These are phyloP conservation scores for Operophtera brumata DNA, from an alignment of 2,888 invertebrate species.

Conservation along the genomic window DNA sequence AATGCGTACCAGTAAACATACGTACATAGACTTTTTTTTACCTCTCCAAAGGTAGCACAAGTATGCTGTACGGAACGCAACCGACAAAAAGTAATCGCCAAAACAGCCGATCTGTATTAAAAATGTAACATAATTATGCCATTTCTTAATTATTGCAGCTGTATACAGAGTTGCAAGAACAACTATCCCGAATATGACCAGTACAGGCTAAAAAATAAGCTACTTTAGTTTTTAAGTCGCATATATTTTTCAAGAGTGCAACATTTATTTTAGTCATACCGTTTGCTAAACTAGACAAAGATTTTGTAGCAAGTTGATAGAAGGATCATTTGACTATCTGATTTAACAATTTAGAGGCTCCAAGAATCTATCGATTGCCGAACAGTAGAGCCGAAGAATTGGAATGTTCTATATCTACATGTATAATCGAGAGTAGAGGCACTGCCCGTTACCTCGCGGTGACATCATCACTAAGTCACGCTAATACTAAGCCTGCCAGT, in stretches of 20 bases:
- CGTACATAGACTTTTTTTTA: constrained; percentile 1
- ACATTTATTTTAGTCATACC: not conserved
- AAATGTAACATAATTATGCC: constrained; percentile 22
- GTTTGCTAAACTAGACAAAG: not conserved
- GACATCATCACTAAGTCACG: constrained; percentile 64
- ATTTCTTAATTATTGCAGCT: constrained; percentile 27
- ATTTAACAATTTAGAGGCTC: not conserved
- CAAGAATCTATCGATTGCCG: not conserved
- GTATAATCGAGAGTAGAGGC: constrained; percentile 24
- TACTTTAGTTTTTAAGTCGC: constrained; percentile 2
- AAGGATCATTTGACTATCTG: not conserved
- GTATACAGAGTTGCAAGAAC: constrained; percentile 15
- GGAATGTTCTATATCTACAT: not conserved
- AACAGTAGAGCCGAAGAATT: not conserved
- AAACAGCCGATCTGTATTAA: constrained; percentile 15
- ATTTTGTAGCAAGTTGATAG: not conserved
- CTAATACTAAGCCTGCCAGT: constrained; percentile 52
- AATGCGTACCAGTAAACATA: not conserved
- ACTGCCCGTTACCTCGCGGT: constrained; percentile 56
- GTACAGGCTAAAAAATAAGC: constrained; percentile 5
- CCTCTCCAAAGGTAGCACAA: not conserved
- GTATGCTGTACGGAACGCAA: constrained; percentile 4
- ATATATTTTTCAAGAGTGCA: not conserved
- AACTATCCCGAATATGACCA: constrained; percentile 9
- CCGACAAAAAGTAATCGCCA: constrained; percentile 19